Evolutionary conservation across 1,140 invertebrate species (phyloP), one percentile per base, ranked within the genome.

Genomic region (Ips typographus): DNA sequence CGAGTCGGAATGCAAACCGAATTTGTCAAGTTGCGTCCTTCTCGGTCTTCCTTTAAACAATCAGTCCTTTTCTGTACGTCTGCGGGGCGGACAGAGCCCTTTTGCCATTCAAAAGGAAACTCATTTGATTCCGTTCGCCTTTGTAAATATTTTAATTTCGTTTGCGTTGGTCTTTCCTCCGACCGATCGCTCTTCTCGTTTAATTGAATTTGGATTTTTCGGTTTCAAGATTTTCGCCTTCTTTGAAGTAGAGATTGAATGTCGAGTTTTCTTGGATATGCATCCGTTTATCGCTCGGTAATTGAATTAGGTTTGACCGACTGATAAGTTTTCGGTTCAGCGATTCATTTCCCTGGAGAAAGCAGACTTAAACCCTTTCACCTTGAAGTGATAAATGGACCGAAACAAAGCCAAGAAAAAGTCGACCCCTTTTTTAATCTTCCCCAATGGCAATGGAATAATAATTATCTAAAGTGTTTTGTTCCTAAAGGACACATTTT

Each of bases 1-100:
- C 76, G 74, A 71, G 66, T 70, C 71, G 75, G 76, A 77, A 77
- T 76, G 76, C 75, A 77, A 77, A 76, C 76, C 72, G 72, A 77
- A 77, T 77, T 77, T 77, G 76, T 77, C 76, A 77, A 77, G 65
- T 72, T 52, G 68, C 72, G 73, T 72, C 76, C 73, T 72, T 75
- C 71, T 67, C 7, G 69, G 69, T 57, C 57, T 70, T 73, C 71
- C 72, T 73, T 76, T 72, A 75, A 76, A 76, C 74, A 76, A 73
- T 74, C 68, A 66, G 63, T 70, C 66, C 73, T 74, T 73, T 75
- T 70, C 68, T 65, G 53, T 62, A 65, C 59, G 61, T 70, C 61
- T 40, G 6, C 68, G 41, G 53, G 37, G 38, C 43, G 62, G 55
- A 47, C 42, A 43, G 22, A 37, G 40, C 43, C 62, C 49, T 59